These are phyloP conservation scores for Mungos mungo DNA, from an alignment of 2,113 vertebrate species.

Conservation along the genomic window DNA sequence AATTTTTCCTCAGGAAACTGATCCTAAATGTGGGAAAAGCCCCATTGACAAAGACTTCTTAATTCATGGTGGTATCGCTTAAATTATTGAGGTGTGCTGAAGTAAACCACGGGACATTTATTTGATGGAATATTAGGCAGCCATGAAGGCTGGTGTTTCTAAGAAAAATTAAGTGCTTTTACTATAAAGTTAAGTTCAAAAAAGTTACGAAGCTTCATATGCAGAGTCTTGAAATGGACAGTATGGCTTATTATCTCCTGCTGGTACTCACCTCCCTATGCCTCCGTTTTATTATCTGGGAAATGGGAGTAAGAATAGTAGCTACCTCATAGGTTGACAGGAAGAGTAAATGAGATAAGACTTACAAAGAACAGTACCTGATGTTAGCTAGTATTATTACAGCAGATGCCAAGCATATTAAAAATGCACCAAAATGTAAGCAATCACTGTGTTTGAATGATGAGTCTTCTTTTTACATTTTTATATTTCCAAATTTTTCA, in stretches of 20 bases:
- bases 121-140: background rate
- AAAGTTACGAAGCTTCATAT: background rate
- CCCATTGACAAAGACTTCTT: background rate
- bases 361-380: background rate
- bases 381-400: background rate
- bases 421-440: background rate
- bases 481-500: background rate
- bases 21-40: background rate
- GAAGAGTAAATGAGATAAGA: background rate
- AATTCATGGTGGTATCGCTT: background rate
- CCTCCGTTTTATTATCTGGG: background rate
- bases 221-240: background rate
- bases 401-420: background rate
- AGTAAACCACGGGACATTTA: background rate
- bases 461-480: background rate
- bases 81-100: background rate
- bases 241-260: background rate
- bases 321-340: background rate
- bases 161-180: background rate
- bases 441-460: background rate
- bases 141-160: background rate
- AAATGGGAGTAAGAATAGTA: background rate
- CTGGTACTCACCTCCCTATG: background rate
- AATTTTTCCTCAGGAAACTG: background rate
- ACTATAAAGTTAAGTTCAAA: background rate